Base-by-base conservation (phyloP, 1,140 invertebrate species). In the Pseudomyrmex pallidus region DNA sequence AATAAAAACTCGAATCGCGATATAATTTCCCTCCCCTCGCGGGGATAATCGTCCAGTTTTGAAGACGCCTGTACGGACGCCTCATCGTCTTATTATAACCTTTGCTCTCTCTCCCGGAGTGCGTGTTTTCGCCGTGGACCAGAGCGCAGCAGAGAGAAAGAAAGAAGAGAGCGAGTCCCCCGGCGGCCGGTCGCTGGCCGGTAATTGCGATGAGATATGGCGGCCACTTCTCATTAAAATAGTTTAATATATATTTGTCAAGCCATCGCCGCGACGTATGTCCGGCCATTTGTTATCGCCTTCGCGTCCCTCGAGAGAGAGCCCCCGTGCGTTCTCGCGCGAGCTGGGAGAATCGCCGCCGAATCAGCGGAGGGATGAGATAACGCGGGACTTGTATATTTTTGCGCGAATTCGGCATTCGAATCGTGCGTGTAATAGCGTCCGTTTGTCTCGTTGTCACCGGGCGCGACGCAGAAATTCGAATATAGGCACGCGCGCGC, bases 151-250 rank as follows among this genome's bases (percentile, higher is more conserved):
- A 70, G 67, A 85, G 70, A 63, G 59, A 25, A 3, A 25, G 83
- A 84, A 61, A 52, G 85, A 74, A 22, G 20, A 22, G 20, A 22
- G 56, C 66, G 44, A 48, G 78, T 83, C 72, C 73, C 83, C 59
- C 50, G 88, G 84, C 84, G 78, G 87, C n/a, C n/a, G n/a, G 85
- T 88, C 84, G 88, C 72, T 89, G 90, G 1, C 86, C 88, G 87
- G 90, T 91, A 93, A 93, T 93, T 93, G 91, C 91, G 88, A 91
- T 93, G 91, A 92, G 87, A 91, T 90, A 93, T 92, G 85, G 90
- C 90, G 87, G 90, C 89, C 92, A 93, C 91, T 92, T 91, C 91
- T 93, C 92, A 93, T 93, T 93, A 92, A 93, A 93, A 93, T 93
- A 92, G 91, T 93, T 92, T 90, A 91, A 93, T 92, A 91, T 92